A percentile compares a stretch with the other conserved stretches of the same genome.
These are phyloP conservation scores for Hydrochoerus hydrochaeris DNA, from an alignment of 2,113 vertebrate species.

Conservation along the genomic window DNA sequence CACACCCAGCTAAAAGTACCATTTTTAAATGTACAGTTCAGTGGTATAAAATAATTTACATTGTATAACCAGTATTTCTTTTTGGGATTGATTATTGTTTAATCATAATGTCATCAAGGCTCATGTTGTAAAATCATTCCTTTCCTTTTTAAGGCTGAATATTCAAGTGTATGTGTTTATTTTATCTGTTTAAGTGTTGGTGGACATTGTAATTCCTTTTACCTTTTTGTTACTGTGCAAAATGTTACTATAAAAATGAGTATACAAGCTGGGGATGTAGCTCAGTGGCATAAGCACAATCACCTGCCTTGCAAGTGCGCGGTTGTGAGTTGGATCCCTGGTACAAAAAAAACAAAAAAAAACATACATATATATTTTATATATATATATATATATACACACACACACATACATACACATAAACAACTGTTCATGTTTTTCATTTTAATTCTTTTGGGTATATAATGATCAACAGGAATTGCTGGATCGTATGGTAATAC, in stretches of 20 bases:
- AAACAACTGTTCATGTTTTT: not conserved
- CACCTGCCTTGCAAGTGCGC: too few relatives aligned
- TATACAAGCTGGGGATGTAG: too few relatives aligned
- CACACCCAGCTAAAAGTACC: not conserved
- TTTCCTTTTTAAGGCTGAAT: not conserved
- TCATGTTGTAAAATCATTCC: not conserved
- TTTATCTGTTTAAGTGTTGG: not conserved
- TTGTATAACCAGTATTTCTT: not conserved
- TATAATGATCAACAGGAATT: not conserved
- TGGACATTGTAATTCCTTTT: not conserved
- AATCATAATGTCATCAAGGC: not conserved
- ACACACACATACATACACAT: not conserved
- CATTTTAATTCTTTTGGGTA: not conserved
- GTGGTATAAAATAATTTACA: not conserved
- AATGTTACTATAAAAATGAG: not conserved
- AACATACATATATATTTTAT: too few relatives aligned
- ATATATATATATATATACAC: too few relatives aligned
- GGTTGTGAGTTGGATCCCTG: too few relatives aligned
- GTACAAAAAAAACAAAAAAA: too few relatives aligned
- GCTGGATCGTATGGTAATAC: not conserved
- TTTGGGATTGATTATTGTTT: not conserved
- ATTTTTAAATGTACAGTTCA: not conserved
- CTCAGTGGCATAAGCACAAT: too few relatives aligned
- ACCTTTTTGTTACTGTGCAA: not conserved
- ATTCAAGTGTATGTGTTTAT: not conserved